Percentiles rank a stretch among this genome's conserved stretches.
phyloP scores from a whole-genome alignment of 2,888 invertebrate species.

The Perizoma affinitatum region DNA sequence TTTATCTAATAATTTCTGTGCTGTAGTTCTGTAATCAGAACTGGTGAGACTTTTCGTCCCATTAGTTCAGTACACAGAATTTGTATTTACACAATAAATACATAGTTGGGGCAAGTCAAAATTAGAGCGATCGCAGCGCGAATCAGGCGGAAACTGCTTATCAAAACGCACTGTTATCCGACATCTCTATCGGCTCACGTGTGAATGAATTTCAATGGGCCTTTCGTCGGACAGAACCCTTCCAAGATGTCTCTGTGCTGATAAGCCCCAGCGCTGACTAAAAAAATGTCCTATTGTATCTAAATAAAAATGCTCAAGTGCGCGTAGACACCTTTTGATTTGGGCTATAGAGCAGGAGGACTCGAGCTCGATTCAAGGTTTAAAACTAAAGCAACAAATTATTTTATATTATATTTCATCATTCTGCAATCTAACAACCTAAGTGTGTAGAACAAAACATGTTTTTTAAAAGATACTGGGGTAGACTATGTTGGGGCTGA shows the following conservation, averaged over 20 bases:
- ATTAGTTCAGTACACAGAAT: too few relatives aligned
- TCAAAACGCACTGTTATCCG: constrained; percentile 37
- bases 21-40: too few relatives aligned
- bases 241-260: constrained; percentile 61
- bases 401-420: not conserved
- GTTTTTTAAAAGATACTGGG: too few relatives aligned
- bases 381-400: not conserved
- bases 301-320: constrained; percentile 58
- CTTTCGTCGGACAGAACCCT: constrained; percentile 68
- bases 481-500: too few relatives aligned
- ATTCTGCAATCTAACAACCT: too few relatives aligned
- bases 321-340: constrained; percentile 54
- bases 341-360: constrained; percentile 46
- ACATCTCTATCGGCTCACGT: constrained; percentile 61
- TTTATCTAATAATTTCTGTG: too few relatives aligned
- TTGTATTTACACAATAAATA: not conserved
- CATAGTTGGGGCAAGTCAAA: constrained; percentile 12
- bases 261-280: constrained; percentile 67
- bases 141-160: constrained; percentile 42
- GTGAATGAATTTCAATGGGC: constrained; percentile 64
- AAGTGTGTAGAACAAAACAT: too few relatives aligned
- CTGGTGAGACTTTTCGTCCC: too few relatives aligned
- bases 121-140: constrained; percentile 30
- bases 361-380: not conserved
- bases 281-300: constrained; percentile 80